Evolutionary conservation across 2,113 vertebrate species (phyloP).

Genomic region (Xyrauchen texanus): DNA sequence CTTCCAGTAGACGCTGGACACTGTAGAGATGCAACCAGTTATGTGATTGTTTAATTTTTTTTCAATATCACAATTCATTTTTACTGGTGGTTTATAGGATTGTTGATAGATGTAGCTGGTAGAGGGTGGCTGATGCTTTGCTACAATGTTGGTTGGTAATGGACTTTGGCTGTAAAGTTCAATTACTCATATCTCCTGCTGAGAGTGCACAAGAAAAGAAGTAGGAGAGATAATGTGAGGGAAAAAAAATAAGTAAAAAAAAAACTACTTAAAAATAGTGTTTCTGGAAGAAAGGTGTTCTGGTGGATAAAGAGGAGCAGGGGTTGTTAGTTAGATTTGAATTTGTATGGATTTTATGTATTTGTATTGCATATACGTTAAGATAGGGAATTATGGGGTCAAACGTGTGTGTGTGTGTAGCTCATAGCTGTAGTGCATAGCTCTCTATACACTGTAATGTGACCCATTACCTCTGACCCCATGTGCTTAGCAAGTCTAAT

Average conservation of each 20-base stretch:
- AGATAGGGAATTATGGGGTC: not conserved
- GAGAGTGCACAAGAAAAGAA: not conserved
- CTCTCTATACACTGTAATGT: conserved; percentile 11
- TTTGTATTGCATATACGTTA: not conserved
- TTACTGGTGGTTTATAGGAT: not conserved
- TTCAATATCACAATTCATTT: not conserved
- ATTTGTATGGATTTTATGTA: not conserved
- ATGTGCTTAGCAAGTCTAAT: conserved; percentile 21
- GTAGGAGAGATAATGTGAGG: not conserved
- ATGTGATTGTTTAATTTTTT: not conserved
- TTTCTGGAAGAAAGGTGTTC: not conserved
- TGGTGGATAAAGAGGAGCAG: not conserved
- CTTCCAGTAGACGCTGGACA: not conserved
- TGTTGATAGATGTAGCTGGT: not conserved
- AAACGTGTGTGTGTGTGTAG: not conserved
- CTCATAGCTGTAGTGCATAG: too few relatives aligned
- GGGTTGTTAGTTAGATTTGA: not conserved
- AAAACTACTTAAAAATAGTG: not conserved
- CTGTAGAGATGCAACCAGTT: not conserved
- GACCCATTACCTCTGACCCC: conserved; percentile 12
- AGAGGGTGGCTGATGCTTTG: not conserved
- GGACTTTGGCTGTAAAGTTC: conserved; percentile 9
- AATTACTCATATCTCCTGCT: conserved; percentile 1
- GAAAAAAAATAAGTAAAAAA: not conserved
- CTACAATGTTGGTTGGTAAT: conserved; percentile 8